Evolutionary conservation across 2,888 invertebrate genomes (phyloP).

Genomic region (Hesperia comma): DNA sequence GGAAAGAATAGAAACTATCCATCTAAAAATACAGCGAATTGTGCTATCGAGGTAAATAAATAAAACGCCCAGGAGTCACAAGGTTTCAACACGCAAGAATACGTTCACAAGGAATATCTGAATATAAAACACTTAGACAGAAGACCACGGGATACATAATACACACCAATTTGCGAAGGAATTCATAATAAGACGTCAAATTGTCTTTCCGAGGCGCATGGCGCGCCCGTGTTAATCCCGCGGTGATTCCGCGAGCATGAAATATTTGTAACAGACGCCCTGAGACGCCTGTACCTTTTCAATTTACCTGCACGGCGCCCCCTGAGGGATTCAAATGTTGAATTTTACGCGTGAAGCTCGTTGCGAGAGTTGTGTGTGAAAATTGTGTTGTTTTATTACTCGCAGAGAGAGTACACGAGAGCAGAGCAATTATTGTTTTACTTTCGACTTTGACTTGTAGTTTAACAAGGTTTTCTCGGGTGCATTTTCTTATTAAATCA

Average conservation of each 20-base stretch:
- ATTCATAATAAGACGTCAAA: conserved; percentile 18
- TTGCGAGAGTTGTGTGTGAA: conserved; percentile 13
- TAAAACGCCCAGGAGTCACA: no score
- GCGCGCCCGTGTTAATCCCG: conserved; percentile 73
- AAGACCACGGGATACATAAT: background rate
- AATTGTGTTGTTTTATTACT: background rate
- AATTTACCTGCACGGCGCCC: conserved; percentile 54
- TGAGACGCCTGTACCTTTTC: conserved; percentile 59
- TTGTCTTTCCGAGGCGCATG: conserved; percentile 16
- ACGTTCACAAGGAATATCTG: background rate
- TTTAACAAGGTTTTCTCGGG: no score
- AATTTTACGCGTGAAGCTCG: conserved; percentile 25
- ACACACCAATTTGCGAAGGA: conserved; percentile 4
- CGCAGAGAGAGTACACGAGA: no score
- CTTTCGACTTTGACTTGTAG: no score
- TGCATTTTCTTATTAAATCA: no score
- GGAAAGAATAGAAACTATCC: no score
- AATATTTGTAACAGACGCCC: conserved; percentile 67
- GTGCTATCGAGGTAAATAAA: no score
- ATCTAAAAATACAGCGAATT: no score
- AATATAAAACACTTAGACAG: background rate
- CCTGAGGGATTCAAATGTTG: conserved; percentile 32
- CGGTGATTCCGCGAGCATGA: conserved; percentile 69
- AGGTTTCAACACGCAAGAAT: background rate
- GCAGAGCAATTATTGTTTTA: no score